Evolutionary conservation across 2,113 vertebrate species (phyloP), one percentile per base, ranked within the genome.

Genomic region (Hyperopisus bebe): DNA sequence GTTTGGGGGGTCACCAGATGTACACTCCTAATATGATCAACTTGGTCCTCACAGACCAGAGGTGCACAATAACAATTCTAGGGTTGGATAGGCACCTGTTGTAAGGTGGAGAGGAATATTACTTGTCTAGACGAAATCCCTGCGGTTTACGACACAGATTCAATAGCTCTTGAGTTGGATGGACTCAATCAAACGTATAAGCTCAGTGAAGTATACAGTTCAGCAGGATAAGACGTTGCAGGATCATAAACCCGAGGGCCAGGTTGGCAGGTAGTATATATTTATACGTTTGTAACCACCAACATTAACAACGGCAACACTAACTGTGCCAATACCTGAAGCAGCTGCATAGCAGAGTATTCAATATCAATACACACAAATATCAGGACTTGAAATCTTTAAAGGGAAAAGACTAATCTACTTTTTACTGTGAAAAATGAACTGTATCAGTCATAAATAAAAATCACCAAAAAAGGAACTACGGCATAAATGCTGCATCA

Each of bases 81-180:
- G 55, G 62, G 83, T 87, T 85, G 88, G 48, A 58, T 27, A 83
- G 62, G 86, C 87, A 89, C 77, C 86, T 70, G 88, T 55, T 51
- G 80, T 88, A 87, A 94, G 92, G 90, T 44, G 90, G 70, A 90
- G 86, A 8, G 90, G 90, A 90, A 91, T 90, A 90, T 87, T 86
- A 90, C 88, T 89, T 86, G 90, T 89, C 88, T 89, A 85, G 84
- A 90, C 44, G 86, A 89, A 90, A 91, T 93, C 74, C 87, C 47
- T 84, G 48, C 51, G 88, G 74, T 91, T 92, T 87, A 91, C 90
- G 48, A 62, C 53, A 83, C 70, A 58, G 87, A 91, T 86, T 90
- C 74, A 91, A 87, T 88, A 90, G 80, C 85, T 90, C 89, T 90
- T 90, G 82, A 90, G 90, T 47, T 92, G 91, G 88, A 91, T 91